Conservation (phyloP, 2,888 invertebrate genomes). For the Xylocampa areola region DNA sequence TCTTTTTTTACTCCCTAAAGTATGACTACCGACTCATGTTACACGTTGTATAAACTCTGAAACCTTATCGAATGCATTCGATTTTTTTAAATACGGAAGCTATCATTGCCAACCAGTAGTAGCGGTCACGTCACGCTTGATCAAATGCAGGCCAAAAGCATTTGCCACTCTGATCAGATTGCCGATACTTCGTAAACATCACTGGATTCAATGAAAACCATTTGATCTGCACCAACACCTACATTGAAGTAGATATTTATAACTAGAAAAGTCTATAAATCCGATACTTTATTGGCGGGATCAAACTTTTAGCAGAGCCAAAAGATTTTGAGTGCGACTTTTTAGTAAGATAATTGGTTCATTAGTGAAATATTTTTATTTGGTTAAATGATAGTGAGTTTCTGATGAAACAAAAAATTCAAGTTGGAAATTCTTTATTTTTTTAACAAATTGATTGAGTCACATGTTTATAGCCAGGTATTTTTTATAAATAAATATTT, state of each 20-base stretch:
- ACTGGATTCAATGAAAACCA: slow-evolving; percentile 20
- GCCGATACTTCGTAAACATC: slow-evolving; percentile 29
- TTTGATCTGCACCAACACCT: slow-evolving; percentile 20
- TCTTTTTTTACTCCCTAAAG: no score
- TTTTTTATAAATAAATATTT: no score
- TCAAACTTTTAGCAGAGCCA: background rate
- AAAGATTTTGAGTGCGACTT: background rate
- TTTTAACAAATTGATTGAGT: no score
- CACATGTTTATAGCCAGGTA: no score
- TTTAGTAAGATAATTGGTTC: background rate
- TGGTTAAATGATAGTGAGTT: background rate
- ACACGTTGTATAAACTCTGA: no score
- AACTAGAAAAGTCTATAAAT: slow-evolving; percentile 5
- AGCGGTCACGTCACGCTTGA: slow-evolving; percentile 13
- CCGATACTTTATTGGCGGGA: background rate
- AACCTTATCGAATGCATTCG: background rate
- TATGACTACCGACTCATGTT: no score
- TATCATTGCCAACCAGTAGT: slow-evolving; percentile 16
- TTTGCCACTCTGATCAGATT: slow-evolving; percentile 18
- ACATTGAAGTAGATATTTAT: background rate
- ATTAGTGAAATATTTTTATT: slow-evolving; percentile 11
- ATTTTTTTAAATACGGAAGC: background rate
- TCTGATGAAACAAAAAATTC: no score
- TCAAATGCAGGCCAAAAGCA: slow-evolving; percentile 26
- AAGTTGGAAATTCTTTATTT: no score